A percentile compares a stretch with the other conserved stretches of the same genome.
These are phyloP conservation scores for Sinosuthora webbiana DNA, from an alignment of 2,113 vertebrate genomes.

Conservation along the genomic window DNA sequence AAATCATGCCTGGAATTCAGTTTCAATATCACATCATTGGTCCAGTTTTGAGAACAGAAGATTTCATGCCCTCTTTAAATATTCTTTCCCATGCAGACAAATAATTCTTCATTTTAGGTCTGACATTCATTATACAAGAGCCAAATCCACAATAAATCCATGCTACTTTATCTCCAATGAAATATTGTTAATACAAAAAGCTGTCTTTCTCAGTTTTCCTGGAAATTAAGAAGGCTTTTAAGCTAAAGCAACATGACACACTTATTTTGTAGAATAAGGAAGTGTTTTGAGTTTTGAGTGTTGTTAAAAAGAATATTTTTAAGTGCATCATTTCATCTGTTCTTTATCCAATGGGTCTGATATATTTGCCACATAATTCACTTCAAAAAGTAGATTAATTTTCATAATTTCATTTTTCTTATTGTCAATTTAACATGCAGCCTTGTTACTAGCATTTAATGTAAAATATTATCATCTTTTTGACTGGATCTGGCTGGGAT, in stretches of 20 bases:
- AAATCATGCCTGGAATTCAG: background rate
- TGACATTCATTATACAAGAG: background rate
- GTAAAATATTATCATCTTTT: background rate
- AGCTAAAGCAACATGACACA: background rate
- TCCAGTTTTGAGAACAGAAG: background rate
- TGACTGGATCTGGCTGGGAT: background rate
- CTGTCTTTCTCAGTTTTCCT: background rate
- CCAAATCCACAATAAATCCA: background rate
- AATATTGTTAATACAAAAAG: background rate
- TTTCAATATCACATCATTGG: background rate
- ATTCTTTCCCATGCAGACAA: background rate
- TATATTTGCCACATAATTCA: background rate
- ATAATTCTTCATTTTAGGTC: background rate
- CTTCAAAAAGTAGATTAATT: background rate
- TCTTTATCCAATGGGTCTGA: background rate
- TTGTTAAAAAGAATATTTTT: background rate
- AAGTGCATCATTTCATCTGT: background rate
- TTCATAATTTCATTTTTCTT: background rate
- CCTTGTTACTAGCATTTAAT: background rate
- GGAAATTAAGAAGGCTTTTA: background rate
- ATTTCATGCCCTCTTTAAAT: background rate
- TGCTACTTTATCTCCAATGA: background rate
- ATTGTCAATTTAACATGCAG: background rate
- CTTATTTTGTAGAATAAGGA: background rate
- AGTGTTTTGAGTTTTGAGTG: background rate